Base-by-base conservation (phyloP, 1,140 invertebrate genomes). In the roundworm (Caenorhabditis elegans) region DNA sequence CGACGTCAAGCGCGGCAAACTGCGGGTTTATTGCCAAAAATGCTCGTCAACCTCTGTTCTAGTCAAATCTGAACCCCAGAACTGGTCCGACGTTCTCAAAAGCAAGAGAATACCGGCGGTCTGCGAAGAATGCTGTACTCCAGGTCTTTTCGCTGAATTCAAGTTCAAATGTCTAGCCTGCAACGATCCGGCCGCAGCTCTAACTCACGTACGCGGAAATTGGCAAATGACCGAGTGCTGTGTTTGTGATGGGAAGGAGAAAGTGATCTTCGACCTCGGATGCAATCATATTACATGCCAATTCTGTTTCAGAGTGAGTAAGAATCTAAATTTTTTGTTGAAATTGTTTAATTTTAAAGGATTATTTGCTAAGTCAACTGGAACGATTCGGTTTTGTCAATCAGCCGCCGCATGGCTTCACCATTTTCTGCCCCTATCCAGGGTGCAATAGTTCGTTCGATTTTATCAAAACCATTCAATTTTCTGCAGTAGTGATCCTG, bases 91-190 rank as follows among this genome's bases (percentile, higher is more conserved):
- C 19, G 79, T 83, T 13, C 60, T 84, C 6, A 76, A 70, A 51
- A 81, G 60, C 26, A 82, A 82, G 36, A 39, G 82, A 47, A 84
- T 84, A 36, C 79, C 70, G 19, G 49, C 78, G 17, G 24, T 47
- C 28, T 84, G 82, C 47, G 55, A 76, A 15, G 70, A 84, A 22
- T 84, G 82, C 31, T 43, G 48, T 39, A 11, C 1, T 10, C 48
- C 70, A 13, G 34, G 31, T 15, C 53, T 51, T 17, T 78, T 19
- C 19, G 82, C 82, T 5, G 31, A 48, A 26, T 84, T 84, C 49
- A 60, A 65, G 6, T 84, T 84, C 76, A 84, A 84, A 28, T 84
- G 82, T 31, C 26, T 84, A 19, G 31, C n/a, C 1, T 83, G 82
- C 28, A 70, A 75, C 36, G 82, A 83, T 34, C n/a, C 79, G 19